Percentiles rank a stretch among this genome's conserved stretches.
Conservation (phyloP, 2,888 invertebrate genomes). For the Agrilus mali region DNA sequence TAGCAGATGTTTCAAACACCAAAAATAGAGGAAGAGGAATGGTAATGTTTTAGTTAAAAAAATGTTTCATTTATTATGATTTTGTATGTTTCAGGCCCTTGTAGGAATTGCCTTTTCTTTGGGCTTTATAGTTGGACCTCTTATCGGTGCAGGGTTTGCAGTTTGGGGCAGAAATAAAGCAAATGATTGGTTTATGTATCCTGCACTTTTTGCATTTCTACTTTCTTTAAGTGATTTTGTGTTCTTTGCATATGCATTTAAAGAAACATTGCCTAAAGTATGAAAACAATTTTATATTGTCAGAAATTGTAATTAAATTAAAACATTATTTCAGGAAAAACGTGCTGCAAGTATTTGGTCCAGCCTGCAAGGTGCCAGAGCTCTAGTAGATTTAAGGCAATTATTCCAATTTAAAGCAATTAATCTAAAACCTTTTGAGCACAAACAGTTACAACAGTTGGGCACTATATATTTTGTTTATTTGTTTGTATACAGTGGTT, state of each 20-base stretch:
- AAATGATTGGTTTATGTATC: slow-evolving; percentile 65
- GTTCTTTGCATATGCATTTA: slow-evolving; percentile 58
- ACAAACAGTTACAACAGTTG: slow-evolving; percentile 49
- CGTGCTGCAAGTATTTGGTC: slow-evolving; percentile 54
- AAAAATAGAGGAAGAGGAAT: slow-evolving; percentile 86
- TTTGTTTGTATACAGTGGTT: slow-evolving; percentile 86
- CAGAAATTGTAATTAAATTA: neutral
- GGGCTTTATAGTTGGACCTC: slow-evolving; percentile 93
- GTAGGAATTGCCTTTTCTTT: slow-evolving; percentile 95
- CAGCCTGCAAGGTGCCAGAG: slow-evolving; percentile 30
- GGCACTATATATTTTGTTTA: slow-evolving; percentile 81
- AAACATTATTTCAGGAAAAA: slow-evolving; percentile 44
- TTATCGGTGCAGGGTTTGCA: slow-evolving; percentile 86
- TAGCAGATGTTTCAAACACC: slow-evolving; percentile 79
- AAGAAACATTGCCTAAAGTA: slow-evolving; percentile 73
- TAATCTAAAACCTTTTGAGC: slow-evolving; percentile 47
- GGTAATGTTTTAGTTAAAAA: slow-evolving; percentile 40
- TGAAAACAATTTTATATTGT: slow-evolving; percentile 14
- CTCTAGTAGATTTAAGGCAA: slow-evolving; percentile 26
- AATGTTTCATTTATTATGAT: slow-evolving; percentile 5
- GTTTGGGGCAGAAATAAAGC: slow-evolving; percentile 48
- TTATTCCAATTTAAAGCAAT: slow-evolving; percentile 57
- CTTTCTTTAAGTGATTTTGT: slow-evolving; percentile 67
- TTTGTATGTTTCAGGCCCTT: slow-evolving; percentile 54
- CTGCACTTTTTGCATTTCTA: slow-evolving; percentile 63